Conservation (phyloP, 1,140 invertebrate species). For the Drosophila orosa region DNA sequence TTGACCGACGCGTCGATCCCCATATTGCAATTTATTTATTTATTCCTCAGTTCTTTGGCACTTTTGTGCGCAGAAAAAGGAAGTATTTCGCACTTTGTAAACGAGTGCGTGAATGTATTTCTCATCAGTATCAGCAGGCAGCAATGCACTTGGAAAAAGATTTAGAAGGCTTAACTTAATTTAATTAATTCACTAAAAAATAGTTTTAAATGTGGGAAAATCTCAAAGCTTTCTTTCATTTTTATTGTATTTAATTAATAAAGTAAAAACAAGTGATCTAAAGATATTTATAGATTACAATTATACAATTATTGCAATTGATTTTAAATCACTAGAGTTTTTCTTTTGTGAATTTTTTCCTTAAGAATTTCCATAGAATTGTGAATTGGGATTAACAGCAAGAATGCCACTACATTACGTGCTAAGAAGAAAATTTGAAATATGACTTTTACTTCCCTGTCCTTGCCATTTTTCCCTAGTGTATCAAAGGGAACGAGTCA, state of each 20-base stretch:
- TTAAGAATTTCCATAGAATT: too few species aligned
- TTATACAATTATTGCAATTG: too few species aligned
- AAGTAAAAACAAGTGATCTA: too few species aligned
- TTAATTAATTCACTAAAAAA: background rate
- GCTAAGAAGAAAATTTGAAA: background rate
- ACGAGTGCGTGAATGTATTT: constrained; percentile 29
- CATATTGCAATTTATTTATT: constrained; percentile 48
- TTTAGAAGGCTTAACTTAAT: too few species aligned
- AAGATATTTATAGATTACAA: too few species aligned
- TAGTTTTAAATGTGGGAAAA: background rate
- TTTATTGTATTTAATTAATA: too few species aligned
- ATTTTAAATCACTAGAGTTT: background rate
- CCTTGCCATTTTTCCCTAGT: constrained; percentile 7
- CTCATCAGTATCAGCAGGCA: constrained; percentile 35
- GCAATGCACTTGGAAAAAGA: constrained; percentile 17
- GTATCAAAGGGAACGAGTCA: constrained; percentile 11
- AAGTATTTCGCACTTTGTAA: constrained; percentile 49
- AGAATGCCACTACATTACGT: background rate
- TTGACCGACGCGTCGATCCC: constrained; percentile 19
- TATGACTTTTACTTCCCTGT: background rate
- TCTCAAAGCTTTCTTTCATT: background rate
- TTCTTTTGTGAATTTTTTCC: background rate
- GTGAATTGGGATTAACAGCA: background rate
- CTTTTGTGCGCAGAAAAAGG: constrained; percentile 34
- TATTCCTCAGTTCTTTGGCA: constrained; percentile 26